These are phyloP conservation scores for Andrena marginata DNA, from an alignment of 2,888 invertebrate species.

Conservation along the genomic window DNA sequence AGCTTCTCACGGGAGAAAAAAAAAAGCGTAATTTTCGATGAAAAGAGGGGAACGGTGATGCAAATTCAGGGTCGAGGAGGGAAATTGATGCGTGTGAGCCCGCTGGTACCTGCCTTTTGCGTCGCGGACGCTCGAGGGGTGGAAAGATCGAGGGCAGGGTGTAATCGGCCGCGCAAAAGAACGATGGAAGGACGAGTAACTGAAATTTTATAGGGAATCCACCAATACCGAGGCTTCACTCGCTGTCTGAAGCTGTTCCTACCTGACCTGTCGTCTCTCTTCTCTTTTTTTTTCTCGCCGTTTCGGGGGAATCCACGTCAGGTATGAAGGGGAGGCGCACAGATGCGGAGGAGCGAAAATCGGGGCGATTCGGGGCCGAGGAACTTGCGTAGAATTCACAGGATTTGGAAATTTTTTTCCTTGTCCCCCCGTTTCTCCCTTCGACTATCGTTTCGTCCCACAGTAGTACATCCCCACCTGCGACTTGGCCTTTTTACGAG, in stretches of 20 bases:
- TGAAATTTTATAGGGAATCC: conserved; percentile 82
- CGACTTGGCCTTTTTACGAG: conserved; percentile 59
- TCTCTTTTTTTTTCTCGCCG: conserved; percentile 78
- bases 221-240: conserved; percentile 60
- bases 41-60: conserved; percentile 74
- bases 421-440: not conserved
- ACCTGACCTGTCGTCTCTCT: conserved; percentile 78
- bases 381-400: conserved; percentile 63
- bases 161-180: conserved; percentile 44
- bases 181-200: conserved; percentile 71
- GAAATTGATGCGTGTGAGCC: conserved; percentile 46
- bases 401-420: conserved; percentile 71
- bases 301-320: conserved; percentile 82
- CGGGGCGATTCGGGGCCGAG: conserved; percentile 35
- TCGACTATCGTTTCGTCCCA: conserved; percentile 44
- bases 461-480: conserved; percentile 67
- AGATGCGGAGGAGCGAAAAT: conserved; percentile 65
- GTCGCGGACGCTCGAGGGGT: conserved; percentile 30
- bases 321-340: conserved; percentile 77
- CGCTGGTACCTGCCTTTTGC: conserved; percentile 65
- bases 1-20: conserved; percentile 72
- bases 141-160: conserved; percentile 29
- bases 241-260: conserved; percentile 61
- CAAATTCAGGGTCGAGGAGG: conserved; percentile 77
- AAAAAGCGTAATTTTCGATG: conserved; percentile 68